Evolutionary conservation across 1,140 invertebrate genomes (phyloP).

Genomic region (Scaptomyza pallida): DNA sequence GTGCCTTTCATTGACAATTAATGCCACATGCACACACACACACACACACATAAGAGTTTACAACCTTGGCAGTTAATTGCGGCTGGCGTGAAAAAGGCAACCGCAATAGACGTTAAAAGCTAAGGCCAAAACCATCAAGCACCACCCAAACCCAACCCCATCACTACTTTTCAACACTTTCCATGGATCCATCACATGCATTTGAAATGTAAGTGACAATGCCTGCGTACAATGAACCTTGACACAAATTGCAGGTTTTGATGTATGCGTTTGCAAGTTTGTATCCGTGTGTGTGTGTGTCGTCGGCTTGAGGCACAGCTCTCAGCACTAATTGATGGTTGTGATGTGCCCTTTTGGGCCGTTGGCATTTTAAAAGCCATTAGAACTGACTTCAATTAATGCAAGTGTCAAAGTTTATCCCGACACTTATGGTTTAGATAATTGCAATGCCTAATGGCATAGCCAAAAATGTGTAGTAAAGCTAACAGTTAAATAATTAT

Average conservation of each 20-base stretch:
- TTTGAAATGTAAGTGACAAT: slow-evolving; percentile 46
- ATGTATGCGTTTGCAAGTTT: slow-evolving; percentile 15
- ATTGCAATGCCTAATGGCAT: slow-evolving; percentile 9
- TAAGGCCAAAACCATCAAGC: slow-evolving; percentile 19
- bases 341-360: slow-evolving; percentile 31
- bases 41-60: slow-evolving; percentile 46
- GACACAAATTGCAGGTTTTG: slow-evolving; percentile 52
- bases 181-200: slow-evolving; percentile 42
- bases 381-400: slow-evolving; percentile 30
- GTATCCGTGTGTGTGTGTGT: slow-evolving; percentile 1
- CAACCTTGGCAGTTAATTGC: slow-evolving; percentile 71
- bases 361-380: slow-evolving; percentile 27
- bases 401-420: slow-evolving; percentile 15
- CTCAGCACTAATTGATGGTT: slow-evolving; percentile 62
- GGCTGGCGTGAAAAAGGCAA: slow-evolving; percentile 57
- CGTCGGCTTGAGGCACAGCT: slow-evolving; percentile 18
- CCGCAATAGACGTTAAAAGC: slow-evolving; percentile 29
- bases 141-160: neutral
- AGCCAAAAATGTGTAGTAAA: slow-evolving; percentile 13
- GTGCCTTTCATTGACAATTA: slow-evolving; percentile 76
- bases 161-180: neutral
- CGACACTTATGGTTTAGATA: neutral
- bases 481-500: slow-evolving; percentile 8
- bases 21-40: no score
- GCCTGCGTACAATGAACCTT: slow-evolving; percentile 63